A percentile compares a stretch with the other conserved stretches of the same genome.
phyloP scores from a whole-genome alignment of 2,113 vertebrate species.

The Benitochromis conjunctus region DNA sequence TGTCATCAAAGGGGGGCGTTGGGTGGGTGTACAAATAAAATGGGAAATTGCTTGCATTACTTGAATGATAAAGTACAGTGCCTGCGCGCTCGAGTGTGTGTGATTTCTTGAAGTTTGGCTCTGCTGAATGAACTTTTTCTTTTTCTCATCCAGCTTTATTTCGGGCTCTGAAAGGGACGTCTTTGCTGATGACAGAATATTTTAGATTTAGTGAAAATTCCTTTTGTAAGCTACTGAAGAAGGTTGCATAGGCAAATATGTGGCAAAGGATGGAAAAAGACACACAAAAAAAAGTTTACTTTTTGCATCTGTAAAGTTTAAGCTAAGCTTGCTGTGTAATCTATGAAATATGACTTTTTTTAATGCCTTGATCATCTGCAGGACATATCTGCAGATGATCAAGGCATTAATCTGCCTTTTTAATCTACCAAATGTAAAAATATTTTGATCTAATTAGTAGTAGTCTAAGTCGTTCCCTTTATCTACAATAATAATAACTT shows the following conservation, averaged over 20 bases:
- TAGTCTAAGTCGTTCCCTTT: not conserved
- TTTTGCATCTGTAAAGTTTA: not conserved
- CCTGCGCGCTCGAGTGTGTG: not conserved
- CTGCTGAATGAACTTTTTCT: conserved; percentile 27
- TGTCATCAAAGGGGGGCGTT: not conserved
- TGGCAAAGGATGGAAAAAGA: not conserved
- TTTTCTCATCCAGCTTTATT: conserved; percentile 29
- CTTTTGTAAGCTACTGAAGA: not conserved
- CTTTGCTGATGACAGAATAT: conserved; percentile 3
- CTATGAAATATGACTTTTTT: not conserved
- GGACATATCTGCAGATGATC: no score
- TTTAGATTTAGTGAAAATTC: not conserved
- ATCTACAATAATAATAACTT: not conserved
- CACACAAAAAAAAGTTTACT: not conserved
- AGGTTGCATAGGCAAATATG: not conserved
- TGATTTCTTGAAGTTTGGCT: conserved; percentile 25
- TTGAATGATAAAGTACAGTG: conserved; percentile 24
- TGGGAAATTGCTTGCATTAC: conserved; percentile 27
- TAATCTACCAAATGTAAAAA: not conserved
- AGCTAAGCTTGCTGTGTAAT: not conserved
- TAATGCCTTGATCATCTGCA: not conserved
- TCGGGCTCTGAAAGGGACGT: not conserved
- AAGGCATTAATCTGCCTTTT: not conserved
- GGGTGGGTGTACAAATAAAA: conserved; percentile 31
- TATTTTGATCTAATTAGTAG: not conserved